Conservation (phyloP, 2,797 vertebrate genomes). For the Labeo calbasu region DNA sequence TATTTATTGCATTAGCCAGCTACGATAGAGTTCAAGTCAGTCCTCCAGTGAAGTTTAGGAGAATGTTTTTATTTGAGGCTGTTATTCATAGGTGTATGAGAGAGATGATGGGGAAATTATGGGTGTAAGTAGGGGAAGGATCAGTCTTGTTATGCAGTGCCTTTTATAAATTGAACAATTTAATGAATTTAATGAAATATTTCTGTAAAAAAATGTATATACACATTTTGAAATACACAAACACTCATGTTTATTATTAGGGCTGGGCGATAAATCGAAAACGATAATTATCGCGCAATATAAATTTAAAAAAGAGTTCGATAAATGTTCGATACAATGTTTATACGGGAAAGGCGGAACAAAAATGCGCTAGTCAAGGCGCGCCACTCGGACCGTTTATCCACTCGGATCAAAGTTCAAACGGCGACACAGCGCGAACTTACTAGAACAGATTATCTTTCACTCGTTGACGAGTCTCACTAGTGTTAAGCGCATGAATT, state of each 20-base stretch:
- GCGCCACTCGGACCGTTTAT: too few relatives aligned
- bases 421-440: too few relatives aligned
- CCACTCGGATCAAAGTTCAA: too few relatives aligned
- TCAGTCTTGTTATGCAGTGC: not conserved
- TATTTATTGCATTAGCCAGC: constrained; percentile 57
- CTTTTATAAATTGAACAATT: not conserved
- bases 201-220: not conserved
- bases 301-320: too few relatives aligned
- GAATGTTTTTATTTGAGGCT: not conserved
- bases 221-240: not conserved
- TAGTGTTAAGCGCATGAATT: too few relatives aligned
- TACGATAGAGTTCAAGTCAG: constrained; percentile 48
- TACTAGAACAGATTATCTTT: too few relatives aligned
- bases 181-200: not conserved
- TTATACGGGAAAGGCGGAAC: too few relatives aligned
- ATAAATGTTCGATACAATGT: too few relatives aligned
- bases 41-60: constrained; percentile 31
- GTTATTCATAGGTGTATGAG: not conserved
- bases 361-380: too few relatives aligned
- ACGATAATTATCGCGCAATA: too few relatives aligned
- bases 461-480: too few relatives aligned
- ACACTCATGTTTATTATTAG: not conserved
- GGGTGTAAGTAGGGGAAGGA: not conserved
- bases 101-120: not conserved
- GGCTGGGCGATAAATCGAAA: not conserved